Percentiles rank a stretch among this genome's conserved stretches.
phyloP scores from a whole-genome alignment of 2,113 vertebrate species.

The Coptodon bakossiorum region DNA sequence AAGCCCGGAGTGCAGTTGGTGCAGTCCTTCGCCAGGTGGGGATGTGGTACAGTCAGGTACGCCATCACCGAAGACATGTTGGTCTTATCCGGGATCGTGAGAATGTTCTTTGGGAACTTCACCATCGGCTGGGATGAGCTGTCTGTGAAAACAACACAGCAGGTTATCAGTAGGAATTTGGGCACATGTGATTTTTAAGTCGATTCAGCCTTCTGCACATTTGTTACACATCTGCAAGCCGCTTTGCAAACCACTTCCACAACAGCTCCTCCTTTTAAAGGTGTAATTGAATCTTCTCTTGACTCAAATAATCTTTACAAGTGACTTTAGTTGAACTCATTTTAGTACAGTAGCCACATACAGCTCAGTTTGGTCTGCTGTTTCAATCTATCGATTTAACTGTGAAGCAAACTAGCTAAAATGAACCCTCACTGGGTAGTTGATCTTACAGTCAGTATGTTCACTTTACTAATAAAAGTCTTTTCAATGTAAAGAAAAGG shows the following conservation, averaged over 20 bases:
- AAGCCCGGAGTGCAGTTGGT: constrained; percentile 79
- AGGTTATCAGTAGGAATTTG: background rate
- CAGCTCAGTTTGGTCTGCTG: background rate
- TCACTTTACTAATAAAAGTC: background rate
- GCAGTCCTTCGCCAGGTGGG: constrained; percentile 78
- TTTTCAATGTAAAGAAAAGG: background rate
- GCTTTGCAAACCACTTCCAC: background rate
- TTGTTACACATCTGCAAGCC: background rate
- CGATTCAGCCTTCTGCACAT: background rate
- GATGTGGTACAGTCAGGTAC: constrained; percentile 83
- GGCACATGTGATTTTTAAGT: background rate
- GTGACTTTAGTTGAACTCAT: background rate
- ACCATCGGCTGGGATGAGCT: constrained; percentile 82
- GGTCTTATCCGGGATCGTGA: constrained; percentile 72
- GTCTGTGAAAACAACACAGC: constrained; percentile 65
- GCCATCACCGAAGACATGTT: constrained; percentile 80
- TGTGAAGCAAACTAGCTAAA: background rate
- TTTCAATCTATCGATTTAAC: background rate
- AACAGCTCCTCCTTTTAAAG: background rate
- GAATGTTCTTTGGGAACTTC: constrained; percentile 83
- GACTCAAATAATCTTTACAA: background rate
- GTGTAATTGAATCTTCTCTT: background rate
- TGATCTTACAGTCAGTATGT: background rate
- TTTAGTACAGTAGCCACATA: background rate
- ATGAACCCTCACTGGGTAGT: background rate